Base-by-base conservation (phyloP, 1,140 invertebrate species). In the Drosophila sulfurigaster region DNA sequence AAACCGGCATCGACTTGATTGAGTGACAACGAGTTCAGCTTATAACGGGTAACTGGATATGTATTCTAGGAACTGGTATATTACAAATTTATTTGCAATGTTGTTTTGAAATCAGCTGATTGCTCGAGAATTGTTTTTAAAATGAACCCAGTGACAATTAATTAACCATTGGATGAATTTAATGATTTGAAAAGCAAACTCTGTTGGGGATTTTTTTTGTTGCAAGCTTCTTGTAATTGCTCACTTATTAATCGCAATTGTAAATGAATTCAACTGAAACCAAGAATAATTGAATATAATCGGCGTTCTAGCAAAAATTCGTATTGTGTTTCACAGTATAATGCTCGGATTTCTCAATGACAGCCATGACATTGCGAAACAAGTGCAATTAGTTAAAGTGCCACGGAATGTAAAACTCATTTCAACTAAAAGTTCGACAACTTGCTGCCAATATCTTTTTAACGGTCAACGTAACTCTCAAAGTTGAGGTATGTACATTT, bases 241-340 rank as follows among this genome's bases (percentile, higher is more conserved):
- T 15, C 20, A 11, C 15, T 45, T 68, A 16, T 46, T 54, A 35
- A 60, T n/a, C 16, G 16, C 49, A 62, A 62, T 62, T 71, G 43
- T 38, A 38, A 15, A 46, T 57, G 11, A 52, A 45, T 48, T 16
- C 38, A 6, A 65, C 20, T 8, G 48, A 54, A 59, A 43, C 41
- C 20, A 8, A 20, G n/a, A 41, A 69, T 69, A 62, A 74, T 62
- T 74, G 13, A 41, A 56, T 56, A 30, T 74, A 74, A 74, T 62
- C 20, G 32, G 11, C 16, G 10, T 20, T 41, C 16, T 58, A 13
- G 11, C 16, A 7, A 28, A 41, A 5, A 62, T 28, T 15, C 6
- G 25, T 15, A 3, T 54, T 52, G 11, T 16, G 10, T 38, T 38
- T 10, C 35, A 38, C 35, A 49, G 20, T 56, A 32, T n/a, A 63